Conservation (phyloP, 2,113 vertebrate species). For the Sapayoa aenigma region DNA sequence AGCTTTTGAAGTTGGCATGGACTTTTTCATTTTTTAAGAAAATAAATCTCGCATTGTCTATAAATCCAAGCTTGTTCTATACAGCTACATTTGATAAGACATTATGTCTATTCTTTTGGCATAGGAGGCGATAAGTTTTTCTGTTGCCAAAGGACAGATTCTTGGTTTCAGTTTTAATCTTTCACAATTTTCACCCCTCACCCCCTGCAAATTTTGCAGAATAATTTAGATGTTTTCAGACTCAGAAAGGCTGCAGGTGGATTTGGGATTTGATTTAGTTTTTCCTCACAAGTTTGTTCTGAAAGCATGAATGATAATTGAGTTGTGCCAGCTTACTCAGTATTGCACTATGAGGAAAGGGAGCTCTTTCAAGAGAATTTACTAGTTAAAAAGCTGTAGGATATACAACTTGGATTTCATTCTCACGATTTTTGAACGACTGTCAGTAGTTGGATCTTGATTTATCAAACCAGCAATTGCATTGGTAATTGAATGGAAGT, state of each 20-base stretch:
- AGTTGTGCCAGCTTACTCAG: neutral
- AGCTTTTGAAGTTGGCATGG: neutral
- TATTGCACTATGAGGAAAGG: neutral
- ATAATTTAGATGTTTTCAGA: neutral
- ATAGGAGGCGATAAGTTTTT: neutral
- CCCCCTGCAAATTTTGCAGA: neutral
- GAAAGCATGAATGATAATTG: neutral
- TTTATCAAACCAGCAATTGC: neutral
- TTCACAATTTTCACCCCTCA: neutral
- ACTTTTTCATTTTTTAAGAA: neutral
- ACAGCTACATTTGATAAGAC: neutral
- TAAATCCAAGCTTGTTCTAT: neutral
- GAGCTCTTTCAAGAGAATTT: neutral
- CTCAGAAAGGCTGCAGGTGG: neutral
- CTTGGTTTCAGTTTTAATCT: slow-evolving; percentile 25
- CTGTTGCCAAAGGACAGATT: neutral
- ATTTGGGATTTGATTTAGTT: slow-evolving; percentile 29
- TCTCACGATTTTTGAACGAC: neutral
- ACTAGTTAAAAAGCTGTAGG: neutral
- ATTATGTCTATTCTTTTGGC: neutral
- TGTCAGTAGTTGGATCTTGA: neutral
- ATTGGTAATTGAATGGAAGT: neutral
- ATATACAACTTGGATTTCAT: neutral
- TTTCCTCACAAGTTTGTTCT: neutral
- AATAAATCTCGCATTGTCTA: neutral